Evolutionary conservation across 2,797 vertebrate genomes (phyloP).

Genomic region (Pygocentrus nattereri): DNA sequence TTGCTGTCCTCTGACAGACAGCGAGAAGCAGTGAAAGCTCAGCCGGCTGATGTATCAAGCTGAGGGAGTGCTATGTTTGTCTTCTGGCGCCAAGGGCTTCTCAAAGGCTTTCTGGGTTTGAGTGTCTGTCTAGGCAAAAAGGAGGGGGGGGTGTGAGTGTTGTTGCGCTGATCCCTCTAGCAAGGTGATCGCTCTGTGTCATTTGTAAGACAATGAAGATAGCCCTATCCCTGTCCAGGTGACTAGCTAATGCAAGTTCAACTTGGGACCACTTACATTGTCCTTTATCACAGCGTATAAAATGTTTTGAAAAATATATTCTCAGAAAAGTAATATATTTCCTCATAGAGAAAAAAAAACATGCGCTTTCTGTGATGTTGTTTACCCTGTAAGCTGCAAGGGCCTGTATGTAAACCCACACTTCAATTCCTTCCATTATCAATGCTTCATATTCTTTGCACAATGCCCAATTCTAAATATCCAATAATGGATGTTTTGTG

Average conservation of each 20-base stretch:
- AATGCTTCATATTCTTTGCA: too few relatives aligned
- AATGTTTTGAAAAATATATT: background rate
- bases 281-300: background rate
- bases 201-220: slow-evolving; percentile 46
- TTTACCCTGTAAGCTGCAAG: too few relatives aligned
- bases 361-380: too few relatives aligned
- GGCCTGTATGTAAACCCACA: too few relatives aligned
- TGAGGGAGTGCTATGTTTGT: slow-evolving; percentile 77
- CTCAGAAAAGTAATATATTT: background rate
- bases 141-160: slow-evolving; percentile 21
- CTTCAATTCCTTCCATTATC: too few relatives aligned
- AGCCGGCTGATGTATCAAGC: slow-evolving; percentile 74
- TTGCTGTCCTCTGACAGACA: slow-evolving; percentile 72
- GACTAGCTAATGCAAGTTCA: slow-evolving; percentile 20
- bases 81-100: slow-evolving; percentile 78
- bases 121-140: slow-evolving; percentile 77
- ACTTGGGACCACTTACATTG: background rate
- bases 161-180: slow-evolving; percentile 70
- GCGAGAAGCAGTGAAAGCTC: slow-evolving; percentile 77
- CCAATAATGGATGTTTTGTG: too few relatives aligned
- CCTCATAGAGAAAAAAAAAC: background rate
- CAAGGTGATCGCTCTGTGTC: slow-evolving; percentile 58
- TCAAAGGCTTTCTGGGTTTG: slow-evolving; percentile 78
- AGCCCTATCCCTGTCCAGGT: slow-evolving; percentile 34
- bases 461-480: too few relatives aligned